Conservation (phyloP, 2,888 invertebrate genomes). For the Leptinotarsa rubiginosa region DNA sequence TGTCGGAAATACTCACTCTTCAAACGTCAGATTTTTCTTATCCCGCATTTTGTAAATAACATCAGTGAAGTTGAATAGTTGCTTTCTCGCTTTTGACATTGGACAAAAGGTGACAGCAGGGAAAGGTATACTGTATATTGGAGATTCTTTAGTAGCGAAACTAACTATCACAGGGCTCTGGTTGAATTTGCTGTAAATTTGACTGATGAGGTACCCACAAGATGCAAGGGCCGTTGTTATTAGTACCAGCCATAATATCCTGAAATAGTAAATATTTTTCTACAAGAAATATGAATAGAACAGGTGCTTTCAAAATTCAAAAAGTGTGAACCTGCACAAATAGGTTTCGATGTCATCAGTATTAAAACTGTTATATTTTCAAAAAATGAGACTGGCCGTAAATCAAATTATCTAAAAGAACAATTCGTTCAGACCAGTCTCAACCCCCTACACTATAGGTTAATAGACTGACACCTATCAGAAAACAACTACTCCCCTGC, state of each 20-base stretch:
- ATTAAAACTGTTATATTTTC: too few species aligned
- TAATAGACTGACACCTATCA: too few species aligned
- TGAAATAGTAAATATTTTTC: slow-evolving; percentile 21
- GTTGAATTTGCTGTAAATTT: slow-evolving; percentile 78
- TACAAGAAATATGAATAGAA: too few species aligned
- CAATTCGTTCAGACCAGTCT: too few species aligned
- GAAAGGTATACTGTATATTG: slow-evolving; percentile 71
- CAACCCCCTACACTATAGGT: too few species aligned
- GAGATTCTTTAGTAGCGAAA: slow-evolving; percentile 78
- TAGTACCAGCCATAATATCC: slow-evolving; percentile 54
- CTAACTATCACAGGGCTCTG: slow-evolving; percentile 80
- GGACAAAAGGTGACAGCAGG: slow-evolving; percentile 63
- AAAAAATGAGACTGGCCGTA: too few species aligned
- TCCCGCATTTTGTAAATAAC: slow-evolving; percentile 64
- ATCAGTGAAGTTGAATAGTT: slow-evolving; percentile 73
- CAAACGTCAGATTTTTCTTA: slow-evolving; percentile 64
- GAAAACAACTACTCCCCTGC: too few species aligned
- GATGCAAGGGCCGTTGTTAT: slow-evolving; percentile 71
- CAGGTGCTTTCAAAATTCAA: too few species aligned
- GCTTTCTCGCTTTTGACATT: slow-evolving; percentile 63
- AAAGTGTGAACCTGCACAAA: too few species aligned
- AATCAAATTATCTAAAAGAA: too few species aligned
- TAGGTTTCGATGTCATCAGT: too few species aligned
- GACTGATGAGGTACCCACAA: slow-evolving; percentile 71
- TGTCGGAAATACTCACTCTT: slow-evolving; percentile 66